Base-by-base conservation (phyloP, 1,140 invertebrate species). In the Panonychus citri region DNA sequence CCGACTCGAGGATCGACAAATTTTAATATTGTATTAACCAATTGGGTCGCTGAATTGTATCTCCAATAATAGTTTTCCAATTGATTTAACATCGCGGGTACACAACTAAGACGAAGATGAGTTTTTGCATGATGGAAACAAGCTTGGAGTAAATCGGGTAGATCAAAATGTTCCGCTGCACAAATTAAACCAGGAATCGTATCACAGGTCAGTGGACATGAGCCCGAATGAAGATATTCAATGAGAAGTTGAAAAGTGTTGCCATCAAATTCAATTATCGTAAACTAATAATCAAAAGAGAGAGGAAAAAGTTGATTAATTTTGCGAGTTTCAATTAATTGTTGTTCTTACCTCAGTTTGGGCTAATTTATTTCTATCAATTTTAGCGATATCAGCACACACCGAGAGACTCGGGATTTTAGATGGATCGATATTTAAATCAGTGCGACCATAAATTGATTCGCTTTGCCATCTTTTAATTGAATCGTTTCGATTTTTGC, bases 51-150 rank as follows among this genome's bases (percentile, higher is more conserved):
- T 46, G 85, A 89, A 27, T 84, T 89, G 67, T 93, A 93, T 48
- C 87, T 77, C 86, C 87, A 91, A 68, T 87, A 90, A 69, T 91
- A 91, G 68, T 90, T 91, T 68, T 91, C 87, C 62, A 93, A 72
- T 25, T 83, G 82, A 69, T 82, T 84, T 26, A 91, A 74, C 87
- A 93, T 93, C 53, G 39, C 3, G 21, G 60, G 59, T 70, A 83
- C 86, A 62, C 90, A 82, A 71, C 89, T 85, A 65, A 90, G 85
- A 54, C 85, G 75, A 2, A 93, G 72, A 67, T 88, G 88, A 65
- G 90, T 87, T 68, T 91, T 91, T 54, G 86, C 86, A 64, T 91
- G 87, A 68, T 91, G 87, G 69, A 93, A 91, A 69, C 87, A 91
- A 0, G 87, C 87, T 67, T 91, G 86, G 27, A 91, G 71, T 24